A percentile compares a stretch with the other conserved stretches of the same genome.
phyloP scores from a whole-genome alignment of 2,113 vertebrate species.

The Cercocebus atys region DNA sequence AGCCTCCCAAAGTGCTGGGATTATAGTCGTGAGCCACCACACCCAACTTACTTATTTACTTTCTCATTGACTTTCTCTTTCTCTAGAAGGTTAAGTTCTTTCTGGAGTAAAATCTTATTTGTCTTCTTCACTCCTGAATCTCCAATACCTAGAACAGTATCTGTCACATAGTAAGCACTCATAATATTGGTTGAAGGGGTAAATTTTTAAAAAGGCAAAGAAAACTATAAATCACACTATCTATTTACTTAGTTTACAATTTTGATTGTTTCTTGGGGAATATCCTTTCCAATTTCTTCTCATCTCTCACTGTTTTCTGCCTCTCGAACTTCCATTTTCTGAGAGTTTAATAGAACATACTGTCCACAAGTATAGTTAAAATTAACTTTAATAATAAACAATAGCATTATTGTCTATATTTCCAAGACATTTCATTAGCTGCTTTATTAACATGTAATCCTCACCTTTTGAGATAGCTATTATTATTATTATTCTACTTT shows the following conservation, averaged over 20 bases:
- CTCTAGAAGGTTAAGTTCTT: neutral
- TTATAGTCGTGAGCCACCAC: too few relatives aligned
- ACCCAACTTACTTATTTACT: neutral
- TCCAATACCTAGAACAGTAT: neutral
- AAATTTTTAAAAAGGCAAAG: neutral
- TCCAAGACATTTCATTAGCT: neutral
- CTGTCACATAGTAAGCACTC: neutral
- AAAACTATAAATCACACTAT: neutral
- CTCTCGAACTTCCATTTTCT: neutral
- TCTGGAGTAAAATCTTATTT: neutral
- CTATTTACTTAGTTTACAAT: neutral
- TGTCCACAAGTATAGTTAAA: neutral
- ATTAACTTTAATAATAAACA: neutral
- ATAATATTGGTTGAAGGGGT: neutral
- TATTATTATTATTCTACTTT: neutral
- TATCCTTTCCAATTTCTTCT: neutral
- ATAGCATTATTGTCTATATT: neutral
- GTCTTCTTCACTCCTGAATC: neutral
- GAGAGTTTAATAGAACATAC: neutral
- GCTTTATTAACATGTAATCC: neutral
- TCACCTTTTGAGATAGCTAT: neutral
- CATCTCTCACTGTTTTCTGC: neutral
- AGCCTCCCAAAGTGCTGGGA: too few relatives aligned
- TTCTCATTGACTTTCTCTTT: neutral
- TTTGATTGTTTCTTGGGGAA: slow-evolving; percentile 4